Evolutionary conservation across 1,140 invertebrate genomes (phyloP).

Genomic region (Zophobas atratus): DNA sequence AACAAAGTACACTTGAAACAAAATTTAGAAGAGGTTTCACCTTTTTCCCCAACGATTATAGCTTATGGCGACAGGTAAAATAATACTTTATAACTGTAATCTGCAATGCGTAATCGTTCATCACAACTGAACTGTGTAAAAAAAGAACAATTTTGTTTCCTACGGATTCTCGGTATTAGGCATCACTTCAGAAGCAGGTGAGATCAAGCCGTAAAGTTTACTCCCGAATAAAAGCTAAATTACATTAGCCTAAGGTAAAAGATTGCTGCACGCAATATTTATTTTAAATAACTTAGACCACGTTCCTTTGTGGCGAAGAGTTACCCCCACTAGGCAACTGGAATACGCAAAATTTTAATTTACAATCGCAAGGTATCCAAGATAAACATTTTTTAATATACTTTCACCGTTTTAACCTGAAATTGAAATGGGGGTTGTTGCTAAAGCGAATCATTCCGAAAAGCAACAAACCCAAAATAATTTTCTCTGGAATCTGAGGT

Average conservation of each 20-base stretch:
- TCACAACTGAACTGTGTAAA: neutral
- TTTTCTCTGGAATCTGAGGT: constrained; percentile 14
- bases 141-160: neutral
- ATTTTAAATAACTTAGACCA: neutral
- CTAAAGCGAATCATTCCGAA: neutral
- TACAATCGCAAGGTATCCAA: neutral
- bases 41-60: no score
- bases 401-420: neutral
- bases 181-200: neutral
- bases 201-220: neutral
- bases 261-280: constrained; percentile 13
- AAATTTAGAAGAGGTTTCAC: no score
- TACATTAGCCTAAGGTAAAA: neutral
- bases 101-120: no score
- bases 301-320: neutral
- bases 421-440: constrained; percentile 19
- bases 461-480: constrained; percentile 7
- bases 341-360: neutral
- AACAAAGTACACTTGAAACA: no score
- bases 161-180: neutral
- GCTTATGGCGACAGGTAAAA: no score
- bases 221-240: constrained; percentile 4
- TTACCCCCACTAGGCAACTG: neutral
- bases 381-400: constrained; percentile 20
- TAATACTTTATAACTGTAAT: no score